These are phyloP conservation scores for Leptinotarsa haldemani DNA, from an alignment of 2,888 invertebrate species.

Conservation along the genomic window DNA sequence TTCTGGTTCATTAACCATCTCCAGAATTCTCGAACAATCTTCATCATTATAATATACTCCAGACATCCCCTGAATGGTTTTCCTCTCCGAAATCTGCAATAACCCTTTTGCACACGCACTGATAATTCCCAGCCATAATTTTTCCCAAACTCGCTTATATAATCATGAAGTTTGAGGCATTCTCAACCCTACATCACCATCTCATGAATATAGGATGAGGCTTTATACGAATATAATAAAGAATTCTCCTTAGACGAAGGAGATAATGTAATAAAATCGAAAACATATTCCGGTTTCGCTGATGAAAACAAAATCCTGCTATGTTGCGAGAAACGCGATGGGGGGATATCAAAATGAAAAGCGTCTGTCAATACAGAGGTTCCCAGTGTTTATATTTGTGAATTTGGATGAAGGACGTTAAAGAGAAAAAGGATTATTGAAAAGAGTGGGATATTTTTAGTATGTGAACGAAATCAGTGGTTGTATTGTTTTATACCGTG, in stretches of 20 bases:
- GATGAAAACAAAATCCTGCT: constrained; percentile 30
- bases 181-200: constrained; percentile 20
- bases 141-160: constrained; percentile 4
- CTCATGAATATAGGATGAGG: constrained; percentile 40
- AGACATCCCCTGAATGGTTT: no score
- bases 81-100: neutral
- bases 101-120: constrained; percentile 4
- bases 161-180: neutral
- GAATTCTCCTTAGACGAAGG: constrained; percentile 28
- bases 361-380: neutral
- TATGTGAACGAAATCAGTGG: no score
- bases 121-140: constrained; percentile 10
- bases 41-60: no score
- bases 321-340: neutral
- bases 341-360: neutral
- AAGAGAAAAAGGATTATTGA: neutral
- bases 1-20: no score
- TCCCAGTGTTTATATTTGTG: neutral
- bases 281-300: constrained; percentile 24
- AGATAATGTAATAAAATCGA: constrained; percentile 35
- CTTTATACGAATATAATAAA: constrained; percentile 37
- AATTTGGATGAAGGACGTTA: neutral
- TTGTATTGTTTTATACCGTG: no score
- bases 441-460: neutral
- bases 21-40: no score